Percentiles rank a stretch among this genome's conserved stretches.
These are phyloP conservation scores for Pipa parva DNA, from an alignment of 2,113 vertebrate genomes.

Conservation along the genomic window DNA sequence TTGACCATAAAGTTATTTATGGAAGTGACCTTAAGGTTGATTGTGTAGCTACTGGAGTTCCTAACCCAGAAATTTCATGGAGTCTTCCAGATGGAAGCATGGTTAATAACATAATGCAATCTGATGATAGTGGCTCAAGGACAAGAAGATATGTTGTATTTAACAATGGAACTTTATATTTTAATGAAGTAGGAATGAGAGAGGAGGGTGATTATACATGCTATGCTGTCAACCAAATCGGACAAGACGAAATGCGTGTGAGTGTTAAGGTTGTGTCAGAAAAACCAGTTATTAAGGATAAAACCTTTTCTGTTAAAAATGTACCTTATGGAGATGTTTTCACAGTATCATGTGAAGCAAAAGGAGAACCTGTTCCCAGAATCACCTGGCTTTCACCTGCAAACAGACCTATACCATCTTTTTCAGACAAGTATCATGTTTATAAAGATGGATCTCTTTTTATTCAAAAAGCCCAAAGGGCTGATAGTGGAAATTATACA, in stretches of 20 bases:
- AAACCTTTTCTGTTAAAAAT: slow-evolving; percentile 48
- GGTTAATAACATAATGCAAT: slow-evolving; percentile 71
- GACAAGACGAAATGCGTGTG: slow-evolving; percentile 87
- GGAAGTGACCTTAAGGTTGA: slow-evolving; percentile 81
- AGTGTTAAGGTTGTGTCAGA: slow-evolving; percentile 69
- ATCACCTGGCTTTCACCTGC: slow-evolving; percentile 81
- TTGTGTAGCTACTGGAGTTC: slow-evolving; percentile 85
- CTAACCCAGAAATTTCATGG: slow-evolving; percentile 86
- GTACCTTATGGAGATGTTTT: slow-evolving; percentile 73
- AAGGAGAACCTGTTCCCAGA: slow-evolving; percentile 69
- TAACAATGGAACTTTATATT: slow-evolving; percentile 82
- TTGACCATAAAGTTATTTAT: slow-evolving; percentile 68
- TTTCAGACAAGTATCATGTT: slow-evolving; percentile 73
- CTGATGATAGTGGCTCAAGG: slow-evolving; percentile 58
- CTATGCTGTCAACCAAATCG: slow-evolving; percentile 82
- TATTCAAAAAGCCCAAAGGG: slow-evolving; percentile 76
- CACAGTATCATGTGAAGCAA: slow-evolving; percentile 65
- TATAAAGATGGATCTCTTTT: slow-evolving; percentile 73
- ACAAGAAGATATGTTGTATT: slow-evolving; percentile 80
- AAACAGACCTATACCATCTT: slow-evolving; percentile 61
- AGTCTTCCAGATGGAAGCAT: slow-evolving; percentile 84
- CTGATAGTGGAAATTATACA: slow-evolving; percentile 86
- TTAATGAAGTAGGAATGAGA: slow-evolving; percentile 75
- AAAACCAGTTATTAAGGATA: slow-evolving; percentile 64
- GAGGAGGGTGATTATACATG: slow-evolving; percentile 89